Evolutionary conservation across 2,888 invertebrate genomes (phyloP), one percentile per base, ranked within the genome.

Genomic region (Brassicogethes aeneus): DNA sequence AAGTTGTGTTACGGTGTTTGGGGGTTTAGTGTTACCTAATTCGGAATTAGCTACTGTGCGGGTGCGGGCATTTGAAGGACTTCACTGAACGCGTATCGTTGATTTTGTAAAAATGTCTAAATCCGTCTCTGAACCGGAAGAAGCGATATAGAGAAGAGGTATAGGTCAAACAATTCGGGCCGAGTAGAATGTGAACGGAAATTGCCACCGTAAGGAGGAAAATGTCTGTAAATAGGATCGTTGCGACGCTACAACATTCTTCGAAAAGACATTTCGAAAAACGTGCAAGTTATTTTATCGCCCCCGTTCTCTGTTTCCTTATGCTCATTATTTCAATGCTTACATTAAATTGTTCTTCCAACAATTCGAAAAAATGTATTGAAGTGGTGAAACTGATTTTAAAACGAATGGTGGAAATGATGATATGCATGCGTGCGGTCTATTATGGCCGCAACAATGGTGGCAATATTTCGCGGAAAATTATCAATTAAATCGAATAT

Each of bases 111-210:
- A 7, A 32, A 3, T 32, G 12, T 32, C 32, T 3, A 32, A 32
- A 12, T 32, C 23, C 23, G 23, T 23, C 23, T 7, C 23, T 23
- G 10, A 23, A 44, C 41, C 40, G 43, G 39, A 49, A 49, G 49
- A 51, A 47, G 51, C n/a, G n/a, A n/a, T n/a, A n/a, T n/a, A n/a
- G n/a, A n/a, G n/a, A n/a, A n/a, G n/a, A n/a, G n/a, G n/a, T n/a
- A 64, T 65, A 61, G 66, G 66, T 65, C 64, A 64, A 67, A 65
- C 67, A 67, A 68, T 68, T 64, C 64, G 59, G 50, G 63, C 51
- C 61, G 64, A 67, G 64, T 68, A 65, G 64, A 60, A 65, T 57
- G 68, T 65, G 64, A 68, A 68, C 57, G 62, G 65, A 67, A 66
- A 68, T 65, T 59, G 65, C 65, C 60, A 59, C 59, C 60, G 64